Evolutionary conservation across 2,113 vertebrate species (phyloP).

Genomic region (Varanus komodoensis): DNA sequence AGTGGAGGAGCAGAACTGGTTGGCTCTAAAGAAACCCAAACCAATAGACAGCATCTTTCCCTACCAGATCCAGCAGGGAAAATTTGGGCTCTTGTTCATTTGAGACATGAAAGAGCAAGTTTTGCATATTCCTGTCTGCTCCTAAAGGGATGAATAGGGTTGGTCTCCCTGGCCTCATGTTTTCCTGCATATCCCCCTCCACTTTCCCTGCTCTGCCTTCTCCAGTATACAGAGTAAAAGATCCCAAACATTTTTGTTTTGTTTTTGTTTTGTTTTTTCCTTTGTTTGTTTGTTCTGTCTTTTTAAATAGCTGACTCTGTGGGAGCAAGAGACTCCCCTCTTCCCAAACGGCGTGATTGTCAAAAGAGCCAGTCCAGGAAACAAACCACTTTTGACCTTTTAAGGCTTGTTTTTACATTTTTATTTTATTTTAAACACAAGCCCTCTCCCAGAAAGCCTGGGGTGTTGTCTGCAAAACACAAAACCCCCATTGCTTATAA

Average conservation of each 20-base stretch:
- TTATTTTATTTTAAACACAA: constrained; percentile 43
- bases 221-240: constrained; percentile 44
- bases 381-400: constrained; percentile 58
- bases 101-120: constrained; percentile 18
- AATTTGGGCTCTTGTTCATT: background rate
- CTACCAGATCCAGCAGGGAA: background rate
- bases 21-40: background rate
- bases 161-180: constrained; percentile 50
- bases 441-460: constrained; percentile 35
- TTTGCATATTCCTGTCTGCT: background rate
- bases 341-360: constrained; percentile 33
- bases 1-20: constrained; percentile 12
- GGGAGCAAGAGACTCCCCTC: constrained; percentile 2
- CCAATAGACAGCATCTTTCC: constrained; percentile 4
- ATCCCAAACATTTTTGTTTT: constrained; percentile 13
- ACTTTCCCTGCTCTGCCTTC: constrained; percentile 41
- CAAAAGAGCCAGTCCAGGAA: constrained; percentile 30
- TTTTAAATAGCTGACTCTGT: constrained; percentile 28
- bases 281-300: constrained; percentile 24
- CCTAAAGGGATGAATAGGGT: background rate
- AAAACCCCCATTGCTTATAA: constrained; percentile 17
- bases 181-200: constrained; percentile 56
- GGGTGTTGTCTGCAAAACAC: constrained; percentile 47
- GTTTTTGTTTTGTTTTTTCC: background rate
- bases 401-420: constrained; percentile 67